These are phyloP conservation scores for Amniataba percoides DNA, from an alignment of 2,797 vertebrate species.

Conservation along the genomic window DNA sequence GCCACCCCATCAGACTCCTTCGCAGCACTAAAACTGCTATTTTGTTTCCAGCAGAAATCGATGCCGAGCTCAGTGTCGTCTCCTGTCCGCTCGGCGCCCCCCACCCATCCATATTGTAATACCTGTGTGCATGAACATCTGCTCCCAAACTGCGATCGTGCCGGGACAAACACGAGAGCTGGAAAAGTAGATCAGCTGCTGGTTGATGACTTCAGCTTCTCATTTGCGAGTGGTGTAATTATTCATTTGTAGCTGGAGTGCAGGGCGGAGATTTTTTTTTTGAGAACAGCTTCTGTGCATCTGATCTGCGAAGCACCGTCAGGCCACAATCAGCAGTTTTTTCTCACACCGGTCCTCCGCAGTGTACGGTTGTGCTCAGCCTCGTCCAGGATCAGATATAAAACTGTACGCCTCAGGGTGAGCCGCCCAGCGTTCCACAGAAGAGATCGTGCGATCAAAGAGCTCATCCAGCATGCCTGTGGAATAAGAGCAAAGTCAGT, in stretches of 20 bases:
- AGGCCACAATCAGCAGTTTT: slow-evolving; percentile 3
- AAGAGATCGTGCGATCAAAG: slow-evolving; percentile 65
- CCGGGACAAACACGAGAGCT: not conserved
- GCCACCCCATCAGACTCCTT: not conserved
- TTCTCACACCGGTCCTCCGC: slow-evolving; percentile 2
- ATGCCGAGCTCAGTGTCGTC: slow-evolving; percentile 15
- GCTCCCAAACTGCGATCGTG: not conserved
- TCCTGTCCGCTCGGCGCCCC: slow-evolving; percentile 7
- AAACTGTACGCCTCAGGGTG: slow-evolving; percentile 43
- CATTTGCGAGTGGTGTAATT: not conserved
- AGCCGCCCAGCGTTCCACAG: slow-evolving; percentile 39
- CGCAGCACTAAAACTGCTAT: not conserved
- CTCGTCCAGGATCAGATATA: slow-evolving; percentile 31
- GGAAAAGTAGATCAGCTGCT: slow-evolving; percentile 6
- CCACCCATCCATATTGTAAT: slow-evolving; percentile 38
- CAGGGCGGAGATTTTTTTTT: too few relatives aligned
- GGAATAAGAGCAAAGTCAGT: slow-evolving; percentile 43
- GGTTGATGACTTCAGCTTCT: not conserved
- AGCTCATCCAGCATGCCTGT: slow-evolving; percentile 40
- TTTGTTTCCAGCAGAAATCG: not conserved
- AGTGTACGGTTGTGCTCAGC: slow-evolving; percentile 2
- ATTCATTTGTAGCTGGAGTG: not conserved
- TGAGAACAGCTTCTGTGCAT: too few relatives aligned
- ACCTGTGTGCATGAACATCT: slow-evolving; percentile 36
- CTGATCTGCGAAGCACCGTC: not conserved